These are phyloP conservation scores for Calephelis perditalis DNA, from an alignment of 2,888 invertebrate species.

Conservation along the genomic window DNA sequence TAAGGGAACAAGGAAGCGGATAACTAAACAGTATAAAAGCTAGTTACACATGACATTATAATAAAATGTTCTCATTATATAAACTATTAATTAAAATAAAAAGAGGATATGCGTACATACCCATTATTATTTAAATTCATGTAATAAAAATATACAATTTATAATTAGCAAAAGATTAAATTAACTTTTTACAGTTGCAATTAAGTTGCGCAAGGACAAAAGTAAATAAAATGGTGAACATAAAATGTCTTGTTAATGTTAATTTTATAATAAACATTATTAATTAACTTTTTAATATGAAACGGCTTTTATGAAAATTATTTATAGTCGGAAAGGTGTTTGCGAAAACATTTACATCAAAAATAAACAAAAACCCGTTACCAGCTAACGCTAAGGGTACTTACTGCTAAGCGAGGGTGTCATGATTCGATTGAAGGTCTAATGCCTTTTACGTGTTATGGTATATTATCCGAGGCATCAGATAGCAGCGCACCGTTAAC, in stretches of 20 bases:
- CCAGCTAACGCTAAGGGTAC: too few species aligned
- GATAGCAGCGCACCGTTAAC: too few species aligned
- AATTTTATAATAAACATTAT: too few species aligned
- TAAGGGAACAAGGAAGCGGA: neutral
- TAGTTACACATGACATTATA: conserved; percentile 5
- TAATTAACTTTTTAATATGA: too few species aligned
- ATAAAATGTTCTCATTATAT: conserved; percentile 3
- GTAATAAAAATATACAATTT: conserved; percentile 2
- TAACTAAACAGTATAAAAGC: conserved; percentile 1
- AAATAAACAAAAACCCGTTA: too few species aligned
- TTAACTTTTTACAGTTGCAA: neutral
- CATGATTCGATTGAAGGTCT: too few species aligned
- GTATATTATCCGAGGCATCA: too few species aligned
- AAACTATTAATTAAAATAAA: conserved; percentile 11
- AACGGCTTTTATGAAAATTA: too few species aligned
- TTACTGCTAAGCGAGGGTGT: too few species aligned
- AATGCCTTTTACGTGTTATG: too few species aligned
- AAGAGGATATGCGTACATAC: neutral
- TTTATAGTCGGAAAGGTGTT: too few species aligned
- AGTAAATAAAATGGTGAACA: neutral
- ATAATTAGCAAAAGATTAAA: conserved; percentile 3
- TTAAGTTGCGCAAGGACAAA: neutral
- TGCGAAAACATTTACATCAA: too few species aligned
- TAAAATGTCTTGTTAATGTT: neutral
- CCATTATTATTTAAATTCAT: neutral